These are phyloP conservation scores for Papilio protenor DNA, from an alignment of 2,888 invertebrate species.

Conservation along the genomic window DNA sequence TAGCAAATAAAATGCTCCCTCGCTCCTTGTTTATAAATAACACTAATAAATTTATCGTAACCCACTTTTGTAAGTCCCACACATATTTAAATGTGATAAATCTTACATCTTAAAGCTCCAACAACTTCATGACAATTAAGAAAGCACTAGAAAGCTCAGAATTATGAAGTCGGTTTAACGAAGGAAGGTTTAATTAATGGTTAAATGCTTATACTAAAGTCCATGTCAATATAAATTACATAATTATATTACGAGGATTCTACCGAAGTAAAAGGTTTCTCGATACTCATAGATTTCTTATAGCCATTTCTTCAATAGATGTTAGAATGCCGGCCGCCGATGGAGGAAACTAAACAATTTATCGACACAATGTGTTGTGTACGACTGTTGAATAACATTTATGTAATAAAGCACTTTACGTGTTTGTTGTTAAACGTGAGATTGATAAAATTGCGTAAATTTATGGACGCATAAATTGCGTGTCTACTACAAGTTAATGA, in stretches of 20 bases:
- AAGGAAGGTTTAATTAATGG: not conserved
- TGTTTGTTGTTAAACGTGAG: slow-evolving; percentile 1
- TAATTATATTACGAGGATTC: not conserved
- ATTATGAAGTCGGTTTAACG: not conserved
- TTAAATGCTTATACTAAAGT: not conserved
- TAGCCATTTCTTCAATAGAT: not conserved
- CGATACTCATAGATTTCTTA: not conserved
- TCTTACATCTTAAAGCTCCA: not conserved
- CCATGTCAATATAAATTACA: not conserved
- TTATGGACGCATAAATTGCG: not conserved
- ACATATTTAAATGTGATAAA: not conserved
- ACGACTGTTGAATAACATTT: not conserved
- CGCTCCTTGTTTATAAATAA: slow-evolving; percentile 20
- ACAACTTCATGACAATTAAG: not conserved
- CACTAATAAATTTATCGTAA: slow-evolving; percentile 22
- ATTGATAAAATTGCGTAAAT: not conserved
- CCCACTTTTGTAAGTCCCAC: slow-evolving; percentile 31
- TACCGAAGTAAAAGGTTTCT: not conserved
- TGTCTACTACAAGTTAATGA: no score
- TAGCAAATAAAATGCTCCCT: slow-evolving; percentile 14
- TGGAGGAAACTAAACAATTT: slow-evolving; percentile 10
- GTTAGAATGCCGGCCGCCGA: slow-evolving; percentile 21
- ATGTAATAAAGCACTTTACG: slow-evolving; percentile 3
- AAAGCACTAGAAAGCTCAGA: not conserved
- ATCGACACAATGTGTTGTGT: slow-evolving; percentile 12